Base-by-base conservation (phyloP, 2,113 vertebrate species). In the Bos indicus region DNA sequence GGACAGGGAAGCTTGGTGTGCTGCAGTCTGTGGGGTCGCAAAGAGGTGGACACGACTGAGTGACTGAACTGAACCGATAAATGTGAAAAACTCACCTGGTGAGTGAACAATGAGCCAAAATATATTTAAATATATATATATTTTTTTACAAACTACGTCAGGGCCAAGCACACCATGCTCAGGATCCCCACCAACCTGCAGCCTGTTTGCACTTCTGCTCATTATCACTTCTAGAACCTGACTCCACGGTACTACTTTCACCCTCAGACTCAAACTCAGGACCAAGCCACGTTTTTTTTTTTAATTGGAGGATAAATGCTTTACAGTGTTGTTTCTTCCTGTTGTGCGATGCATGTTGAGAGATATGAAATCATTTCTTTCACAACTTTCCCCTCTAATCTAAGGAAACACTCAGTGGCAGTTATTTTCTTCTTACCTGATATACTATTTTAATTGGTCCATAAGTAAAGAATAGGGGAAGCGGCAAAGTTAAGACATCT, bases 401-500 rank as follows among this genome's bases (percentile, higher is more conserved):
- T 60, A 57, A 57, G 62, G 59, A 96, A 91, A 95, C 11, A 81
- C 21, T 59, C 25, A 86, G 36, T 88, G 23, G 19, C 51, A 62
- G 36, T 86, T 93, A 26, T 94, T 84, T 95, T 95, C 91, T 86
- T 85, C 7, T 89, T 83, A 83, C 40, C 78, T 94, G 4, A 77
- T n/a, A 81, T 33, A 21, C 43, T 84, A 67, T 74, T 88, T 83
- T 89, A 91, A 95, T 60, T 43, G 57, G 19, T 19, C 17, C 28
- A 87, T 89, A 28, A 84, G 25, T 64, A 57, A 83, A 51, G n/a
- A 77, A 78, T 7, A 94, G 57, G 28, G 36, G 94, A 94, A 84
- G 28, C 23, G 54, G 25, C 21, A 57, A 96, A 90, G 11, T 96
- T 74, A 77, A 94, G 46, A 89, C 25, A 52, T 67, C 13, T 67